Conservation (phyloP, 2,113 vertebrate species). For the Marmota monax region DNA sequence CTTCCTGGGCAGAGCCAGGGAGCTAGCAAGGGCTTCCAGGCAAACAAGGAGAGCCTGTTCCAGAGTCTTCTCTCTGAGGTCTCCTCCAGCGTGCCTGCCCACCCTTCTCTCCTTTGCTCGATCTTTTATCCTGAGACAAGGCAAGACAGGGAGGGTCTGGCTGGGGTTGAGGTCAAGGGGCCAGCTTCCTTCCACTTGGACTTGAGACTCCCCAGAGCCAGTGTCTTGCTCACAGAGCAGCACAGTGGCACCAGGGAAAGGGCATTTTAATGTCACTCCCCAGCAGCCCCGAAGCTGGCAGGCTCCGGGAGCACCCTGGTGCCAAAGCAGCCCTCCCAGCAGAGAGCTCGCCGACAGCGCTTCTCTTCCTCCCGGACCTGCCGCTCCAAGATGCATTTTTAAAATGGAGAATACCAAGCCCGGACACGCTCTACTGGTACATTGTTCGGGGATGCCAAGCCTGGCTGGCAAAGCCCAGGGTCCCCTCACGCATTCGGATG, state of each 20-base stretch:
- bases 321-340: slow-evolving; percentile 25
- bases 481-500: neutral
- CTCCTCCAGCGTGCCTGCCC: neutral
- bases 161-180: neutral
- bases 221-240: slow-evolving; percentile 11
- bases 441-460: neutral
- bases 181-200: neutral
- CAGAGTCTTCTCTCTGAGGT: slow-evolving; percentile 15
- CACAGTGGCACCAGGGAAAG: slow-evolving; percentile 73
- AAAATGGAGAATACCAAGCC: slow-evolving; percentile 69
- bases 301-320: neutral
- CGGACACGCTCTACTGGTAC: neutral
- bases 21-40: slow-evolving; percentile 6
- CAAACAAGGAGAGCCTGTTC: slow-evolving; percentile 27
- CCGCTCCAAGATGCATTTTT: neutral
- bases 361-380: neutral
- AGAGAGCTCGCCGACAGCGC: neutral
- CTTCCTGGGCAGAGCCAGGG: neutral
- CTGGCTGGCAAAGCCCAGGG: neutral
- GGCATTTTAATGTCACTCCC: slow-evolving; percentile 84
- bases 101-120: slow-evolving; percentile 61
- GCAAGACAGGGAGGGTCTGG: neutral
- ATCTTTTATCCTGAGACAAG: neutral
- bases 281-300: neutral
- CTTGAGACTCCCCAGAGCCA: neutral